Evolutionary conservation across 2,797 vertebrate genomes (phyloP).

Genomic region (Chaetodon trifasciatus): DNA sequence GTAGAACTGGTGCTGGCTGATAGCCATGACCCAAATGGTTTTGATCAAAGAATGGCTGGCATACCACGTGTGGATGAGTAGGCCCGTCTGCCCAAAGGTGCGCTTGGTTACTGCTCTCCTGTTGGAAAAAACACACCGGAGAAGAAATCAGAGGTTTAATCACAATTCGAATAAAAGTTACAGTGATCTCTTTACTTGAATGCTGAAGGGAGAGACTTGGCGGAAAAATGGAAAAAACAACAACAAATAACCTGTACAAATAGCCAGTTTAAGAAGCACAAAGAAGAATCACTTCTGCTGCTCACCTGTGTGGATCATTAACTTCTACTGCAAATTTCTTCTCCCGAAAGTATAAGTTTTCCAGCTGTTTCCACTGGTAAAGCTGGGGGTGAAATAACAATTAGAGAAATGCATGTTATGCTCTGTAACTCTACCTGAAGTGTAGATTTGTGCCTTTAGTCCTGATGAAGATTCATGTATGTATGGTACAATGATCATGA

Average conservation of each 20-base stretch:
- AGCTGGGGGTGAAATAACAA: conserved; percentile 61
- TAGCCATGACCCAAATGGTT: conserved; percentile 99
- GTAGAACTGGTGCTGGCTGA: conserved; percentile 99
- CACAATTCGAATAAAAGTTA: conserved; percentile 6
- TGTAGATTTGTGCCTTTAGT: not conserved
- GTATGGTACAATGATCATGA: not conserved
- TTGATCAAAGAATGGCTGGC: conserved; percentile 97
- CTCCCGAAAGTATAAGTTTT: conserved; percentile 98
- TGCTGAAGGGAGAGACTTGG: not conserved
- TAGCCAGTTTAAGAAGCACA: not conserved
- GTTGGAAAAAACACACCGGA: conserved; percentile 29
- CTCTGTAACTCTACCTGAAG: not conserved
- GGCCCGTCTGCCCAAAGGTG: conserved; percentile 97
- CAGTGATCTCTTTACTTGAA: not conserved
- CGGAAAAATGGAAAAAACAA: not conserved
- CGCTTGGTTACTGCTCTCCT: conserved; percentile 98
- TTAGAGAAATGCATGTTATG: not conserved
- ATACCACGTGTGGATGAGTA: conserved; percentile 99
- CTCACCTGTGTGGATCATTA: conserved; percentile 96
- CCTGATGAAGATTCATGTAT: not conserved
- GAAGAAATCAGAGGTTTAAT: not conserved
- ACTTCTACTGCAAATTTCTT: conserved; percentile 99
- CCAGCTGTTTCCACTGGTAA: conserved; percentile 98
- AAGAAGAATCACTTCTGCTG: not conserved
- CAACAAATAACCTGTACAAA: not conserved